Conservation (phyloP, 64 coral and sea anemone genomes). For the Porites australiensis region DNA sequence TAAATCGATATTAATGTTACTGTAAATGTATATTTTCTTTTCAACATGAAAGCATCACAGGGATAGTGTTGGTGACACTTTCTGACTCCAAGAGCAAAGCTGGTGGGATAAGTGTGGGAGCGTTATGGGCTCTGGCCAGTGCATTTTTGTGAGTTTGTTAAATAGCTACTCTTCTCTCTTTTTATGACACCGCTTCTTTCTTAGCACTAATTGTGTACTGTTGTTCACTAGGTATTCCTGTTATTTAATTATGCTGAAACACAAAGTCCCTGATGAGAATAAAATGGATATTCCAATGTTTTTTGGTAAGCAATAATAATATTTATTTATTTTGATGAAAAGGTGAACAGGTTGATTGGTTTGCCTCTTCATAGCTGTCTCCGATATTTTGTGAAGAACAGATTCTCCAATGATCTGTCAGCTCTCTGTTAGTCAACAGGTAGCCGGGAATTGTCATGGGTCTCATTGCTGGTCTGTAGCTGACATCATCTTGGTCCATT, state of each 20-base stretch:
- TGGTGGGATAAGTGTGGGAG: constrained; percentile 85
- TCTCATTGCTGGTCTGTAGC: too few species aligned
- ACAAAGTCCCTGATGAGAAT: constrained; percentile 83
- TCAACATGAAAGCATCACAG: constrained; percentile 64
- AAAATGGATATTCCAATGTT: constrained; percentile 95
- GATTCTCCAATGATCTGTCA: too few species aligned
- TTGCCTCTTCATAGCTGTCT: too few species aligned
- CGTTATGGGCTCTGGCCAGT: constrained; percentile 84
- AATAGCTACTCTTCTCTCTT: not conserved
- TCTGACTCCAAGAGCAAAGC: constrained; percentile 73
- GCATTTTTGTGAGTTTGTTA: constrained; percentile 89
- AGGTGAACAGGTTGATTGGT: too few species aligned
- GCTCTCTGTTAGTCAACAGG: too few species aligned
- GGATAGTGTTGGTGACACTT: constrained; percentile 93
- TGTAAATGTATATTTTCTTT: not conserved
- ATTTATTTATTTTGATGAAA: not conserved
- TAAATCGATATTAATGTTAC: not conserved
- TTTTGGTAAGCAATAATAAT: constrained; percentile 72
- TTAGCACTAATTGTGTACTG: too few species aligned
- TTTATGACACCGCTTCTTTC: not conserved
- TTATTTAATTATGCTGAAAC: constrained; percentile 94
- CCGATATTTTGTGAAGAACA: too few species aligned
- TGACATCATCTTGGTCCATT: too few species aligned
- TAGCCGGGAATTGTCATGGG: too few species aligned
- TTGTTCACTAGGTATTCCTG: constrained; percentile 80